phyloP scores from a whole-genome alignment of 2,797 vertebrate species.

The Psittacula echo region DNA sequence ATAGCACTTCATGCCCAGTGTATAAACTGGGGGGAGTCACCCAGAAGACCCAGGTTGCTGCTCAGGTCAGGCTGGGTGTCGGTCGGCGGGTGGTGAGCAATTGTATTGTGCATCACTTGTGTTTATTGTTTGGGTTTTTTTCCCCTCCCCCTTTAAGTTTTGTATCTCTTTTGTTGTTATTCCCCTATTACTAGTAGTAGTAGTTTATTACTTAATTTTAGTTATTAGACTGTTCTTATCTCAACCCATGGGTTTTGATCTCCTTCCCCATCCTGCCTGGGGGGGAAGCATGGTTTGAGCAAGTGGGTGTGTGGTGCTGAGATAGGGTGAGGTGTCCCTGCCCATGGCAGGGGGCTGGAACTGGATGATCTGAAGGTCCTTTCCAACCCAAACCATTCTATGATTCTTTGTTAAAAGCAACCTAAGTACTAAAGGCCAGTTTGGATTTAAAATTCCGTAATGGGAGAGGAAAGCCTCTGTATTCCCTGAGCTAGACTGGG shows the following conservation, averaged over 20 bases:
- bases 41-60: not conserved
- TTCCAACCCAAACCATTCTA: not conserved
- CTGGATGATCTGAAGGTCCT: not conserved
- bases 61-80: not conserved
- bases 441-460: not conserved
- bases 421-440: not conserved
- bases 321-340: not conserved
- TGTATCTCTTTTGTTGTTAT: not conserved
- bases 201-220: not conserved
- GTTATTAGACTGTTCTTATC: not conserved
- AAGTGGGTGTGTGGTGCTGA: not conserved
- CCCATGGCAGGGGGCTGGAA: not conserved
- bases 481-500: not conserved
- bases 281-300: not conserved
- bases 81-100: not conserved
- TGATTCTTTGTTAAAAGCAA: not conserved
- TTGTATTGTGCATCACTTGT: not conserved
- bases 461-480: not conserved
- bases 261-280: fast-evolving
- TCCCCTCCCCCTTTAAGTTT: not conserved
- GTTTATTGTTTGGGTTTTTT: not conserved
- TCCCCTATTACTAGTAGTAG: not conserved
- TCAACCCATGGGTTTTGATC: not conserved
- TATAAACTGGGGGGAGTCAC: not conserved
- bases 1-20: not conserved